These are phyloP conservation scores for Rhinolophus sinicus DNA, from an alignment of 2,113 vertebrate genomes.

Conservation along the genomic window DNA sequence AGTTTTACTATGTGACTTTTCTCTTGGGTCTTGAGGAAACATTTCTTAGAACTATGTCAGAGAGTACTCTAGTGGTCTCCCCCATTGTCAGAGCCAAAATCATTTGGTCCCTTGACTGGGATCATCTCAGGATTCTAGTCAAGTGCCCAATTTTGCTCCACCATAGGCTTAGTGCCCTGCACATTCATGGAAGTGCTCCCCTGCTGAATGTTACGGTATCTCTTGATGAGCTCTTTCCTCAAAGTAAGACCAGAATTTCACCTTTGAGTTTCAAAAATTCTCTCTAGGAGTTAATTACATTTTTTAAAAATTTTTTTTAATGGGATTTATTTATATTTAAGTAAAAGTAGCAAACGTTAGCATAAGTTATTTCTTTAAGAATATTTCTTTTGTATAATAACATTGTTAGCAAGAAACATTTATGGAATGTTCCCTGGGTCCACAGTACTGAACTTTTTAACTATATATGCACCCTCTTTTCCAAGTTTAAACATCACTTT, in stretches of 20 bases:
- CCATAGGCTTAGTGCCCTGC: not conserved
- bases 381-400: constrained; percentile 58
- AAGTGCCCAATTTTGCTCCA: not conserved
- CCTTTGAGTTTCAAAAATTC: not conserved
- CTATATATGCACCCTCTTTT: not conserved
- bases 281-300: not conserved
- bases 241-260: not conserved
- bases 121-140: not conserved
- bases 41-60: not conserved
- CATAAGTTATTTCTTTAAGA: constrained; percentile 51
- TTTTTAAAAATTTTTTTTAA: not conserved
- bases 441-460: not conserved
- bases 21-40: not conserved
- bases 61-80: not conserved
- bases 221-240: not conserved
- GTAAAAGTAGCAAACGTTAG: constrained; percentile 74
- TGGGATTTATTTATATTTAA: constrained; percentile 65
- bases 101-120: not conserved
- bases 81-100: not conserved
- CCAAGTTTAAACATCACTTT: not conserved
- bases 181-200: not conserved
- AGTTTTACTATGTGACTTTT: not conserved
- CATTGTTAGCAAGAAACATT: constrained; percentile 46
- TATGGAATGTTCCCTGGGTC: constrained; percentile 12
- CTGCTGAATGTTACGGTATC: not conserved